Percentiles rank a stretch among this genome's conserved stretches.
These are phyloP conservation scores for Drosophila grimshawi DNA, from an alignment of 1,140 invertebrate genomes.

Conservation along the genomic window DNA sequence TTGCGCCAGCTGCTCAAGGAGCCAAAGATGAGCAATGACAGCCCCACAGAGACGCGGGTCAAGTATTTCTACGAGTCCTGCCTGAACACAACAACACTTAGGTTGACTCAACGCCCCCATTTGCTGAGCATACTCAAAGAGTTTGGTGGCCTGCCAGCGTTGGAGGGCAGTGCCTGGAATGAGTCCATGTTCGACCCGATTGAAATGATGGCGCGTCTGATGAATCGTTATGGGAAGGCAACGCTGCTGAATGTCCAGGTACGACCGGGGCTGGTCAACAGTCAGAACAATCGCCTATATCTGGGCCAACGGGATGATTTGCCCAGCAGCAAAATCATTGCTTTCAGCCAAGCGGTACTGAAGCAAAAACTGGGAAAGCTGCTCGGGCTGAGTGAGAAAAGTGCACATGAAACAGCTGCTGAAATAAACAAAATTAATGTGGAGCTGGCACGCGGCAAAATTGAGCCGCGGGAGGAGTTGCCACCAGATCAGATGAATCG, in stretches of 20 bases:
- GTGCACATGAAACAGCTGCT: conserved; percentile 33
- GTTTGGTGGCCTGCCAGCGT: conserved; percentile 91
- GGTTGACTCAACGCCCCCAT: conserved; percentile 86
- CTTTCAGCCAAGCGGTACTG: conserved; percentile 3
- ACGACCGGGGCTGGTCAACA: conserved; percentile 56
- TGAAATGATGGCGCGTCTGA: conserved; percentile 86
- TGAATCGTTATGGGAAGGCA: conserved; percentile 87
- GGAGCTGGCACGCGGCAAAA: conserved; percentile 26
- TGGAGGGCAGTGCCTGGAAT: conserved; percentile 87
- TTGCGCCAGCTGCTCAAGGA: conserved; percentile 47
- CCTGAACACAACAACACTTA: conserved; percentile 80
- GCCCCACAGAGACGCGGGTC: conserved; percentile 65
- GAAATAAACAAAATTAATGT: conserved; percentile 42
- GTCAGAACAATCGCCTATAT: conserved; percentile 63
- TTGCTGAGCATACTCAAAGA: conserved; percentile 86
- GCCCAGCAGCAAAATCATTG: conserved; percentile 11
- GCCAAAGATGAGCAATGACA: conserved; percentile 64
- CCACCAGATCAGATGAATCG: conserved; percentile 55
- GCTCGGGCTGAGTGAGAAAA: conserved; percentile 42
- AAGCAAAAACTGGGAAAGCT: conserved; percentile 35
- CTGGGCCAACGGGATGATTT: conserved; percentile 63
- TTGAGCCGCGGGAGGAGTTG: conserved; percentile 32
- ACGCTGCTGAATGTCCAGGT: conserved; percentile 64
- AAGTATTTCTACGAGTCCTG: conserved; percentile 81
- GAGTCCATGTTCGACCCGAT: conserved; percentile 87